A percentile compares a stretch with the other conserved stretches of the same genome.
These are phyloP conservation scores for Aurelia aurita complex sp. Pacific DNA, from an alignment of 30 jellyfish, hydroid and myxozoan species.

Conservation along the genomic window DNA sequence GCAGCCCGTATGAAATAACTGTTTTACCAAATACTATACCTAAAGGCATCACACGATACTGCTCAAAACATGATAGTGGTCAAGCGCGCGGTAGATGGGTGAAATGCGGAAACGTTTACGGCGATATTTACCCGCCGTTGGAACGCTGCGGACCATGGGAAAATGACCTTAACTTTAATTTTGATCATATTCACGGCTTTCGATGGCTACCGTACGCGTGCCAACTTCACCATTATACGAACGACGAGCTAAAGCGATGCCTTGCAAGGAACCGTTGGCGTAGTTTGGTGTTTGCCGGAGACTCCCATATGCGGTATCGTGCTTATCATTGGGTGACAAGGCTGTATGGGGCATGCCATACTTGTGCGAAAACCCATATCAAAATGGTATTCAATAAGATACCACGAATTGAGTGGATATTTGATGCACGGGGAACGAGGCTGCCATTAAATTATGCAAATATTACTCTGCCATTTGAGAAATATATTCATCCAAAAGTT, in stretches of 20 bases:
- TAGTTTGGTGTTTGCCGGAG: constrained; percentile 93
- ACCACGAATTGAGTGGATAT: constrained; percentile 97
- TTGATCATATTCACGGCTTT: constrained; percentile 84
- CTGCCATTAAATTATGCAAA: constrained; percentile 76
- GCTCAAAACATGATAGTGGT: constrained; percentile 80
- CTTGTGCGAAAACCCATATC: constrained; percentile 94
- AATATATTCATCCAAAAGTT: constrained; percentile 92
- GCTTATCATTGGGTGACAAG: constrained; percentile 98
- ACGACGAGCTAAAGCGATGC: constrained; percentile 85
- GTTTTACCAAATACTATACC: constrained; percentile 56
- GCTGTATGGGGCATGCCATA: constrained; percentile 87
- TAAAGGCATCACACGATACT: constrained; percentile 60
- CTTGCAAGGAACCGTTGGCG: constrained; percentile 81
- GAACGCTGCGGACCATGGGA: constrained; percentile 99
- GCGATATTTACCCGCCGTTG: constrained; percentile 70
- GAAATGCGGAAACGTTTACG: constrained; percentile 82
- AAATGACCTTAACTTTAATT: constrained; percentile 65
- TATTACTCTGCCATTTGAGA: constrained; percentile 83
- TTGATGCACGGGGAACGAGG: constrained; percentile 98
- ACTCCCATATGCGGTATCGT: constrained; percentile 96
- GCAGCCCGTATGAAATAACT: constrained; percentile 76
- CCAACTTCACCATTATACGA: constrained; percentile 90
- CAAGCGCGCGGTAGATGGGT: constrained; percentile 88
- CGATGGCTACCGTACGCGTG: constrained; percentile 96
- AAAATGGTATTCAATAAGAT: constrained; percentile 88